A percentile compares a stretch with the other conserved stretches of the same genome.
phyloP scores from a whole-genome alignment of 2,888 invertebrate species.

The Seira sanloemensis region DNA sequence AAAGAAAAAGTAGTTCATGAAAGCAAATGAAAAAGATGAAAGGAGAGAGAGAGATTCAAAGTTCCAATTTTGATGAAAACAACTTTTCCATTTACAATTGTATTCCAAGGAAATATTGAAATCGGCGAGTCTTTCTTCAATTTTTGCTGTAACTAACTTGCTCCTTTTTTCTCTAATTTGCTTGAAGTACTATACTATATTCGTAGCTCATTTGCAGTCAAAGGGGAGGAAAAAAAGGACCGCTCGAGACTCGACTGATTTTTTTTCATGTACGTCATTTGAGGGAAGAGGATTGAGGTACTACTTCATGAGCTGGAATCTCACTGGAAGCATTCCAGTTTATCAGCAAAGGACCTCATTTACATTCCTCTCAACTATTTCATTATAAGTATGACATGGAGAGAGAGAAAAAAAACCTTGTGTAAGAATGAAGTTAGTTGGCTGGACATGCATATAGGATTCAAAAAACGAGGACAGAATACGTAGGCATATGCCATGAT shows the following conservation, averaged over 20 bases:
- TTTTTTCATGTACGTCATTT: background rate
- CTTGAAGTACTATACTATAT: background rate
- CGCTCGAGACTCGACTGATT: slow-evolving; percentile 5
- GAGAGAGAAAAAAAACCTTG: background rate
- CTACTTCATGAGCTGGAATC: slow-evolving; percentile 6
- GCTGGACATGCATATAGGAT: slow-evolving; percentile 24
- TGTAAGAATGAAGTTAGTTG: slow-evolving; percentile 33
- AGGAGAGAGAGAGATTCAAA: background rate
- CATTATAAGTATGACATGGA: slow-evolving; percentile 46
- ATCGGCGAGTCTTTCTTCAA: background rate
- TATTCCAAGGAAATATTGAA: background rate
- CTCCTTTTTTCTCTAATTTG: background rate
- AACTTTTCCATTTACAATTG: background rate
- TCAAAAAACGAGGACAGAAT: slow-evolving; percentile 21
- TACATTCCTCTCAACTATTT: slow-evolving; percentile 62
- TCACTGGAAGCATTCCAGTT: slow-evolving; percentile 49
- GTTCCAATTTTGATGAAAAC: background rate
- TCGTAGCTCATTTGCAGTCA: background rate
- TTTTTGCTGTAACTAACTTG: background rate
- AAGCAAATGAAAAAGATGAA: no score
- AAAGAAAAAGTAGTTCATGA: no score
- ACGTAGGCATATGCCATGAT: background rate
- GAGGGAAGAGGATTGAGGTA: background rate
- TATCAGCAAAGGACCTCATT: slow-evolving; percentile 47
- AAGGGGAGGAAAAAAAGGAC: slow-evolving; percentile 1